A percentile compares a stretch with the other conserved stretches of the same genome.
phyloP scores from a whole-genome alignment of 2,888 invertebrate genomes.

The Platypus cylindrus region DNA sequence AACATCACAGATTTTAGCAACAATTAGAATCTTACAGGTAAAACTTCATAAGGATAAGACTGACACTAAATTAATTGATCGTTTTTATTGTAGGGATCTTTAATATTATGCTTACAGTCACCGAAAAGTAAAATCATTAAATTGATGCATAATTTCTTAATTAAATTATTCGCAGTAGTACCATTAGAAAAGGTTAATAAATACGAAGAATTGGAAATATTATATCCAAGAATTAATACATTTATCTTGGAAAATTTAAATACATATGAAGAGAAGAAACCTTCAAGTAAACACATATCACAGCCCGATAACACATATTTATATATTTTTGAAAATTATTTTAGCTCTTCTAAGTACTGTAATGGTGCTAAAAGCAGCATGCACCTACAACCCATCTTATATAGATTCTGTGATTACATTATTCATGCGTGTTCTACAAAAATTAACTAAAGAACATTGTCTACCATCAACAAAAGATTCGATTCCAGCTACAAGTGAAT shows the following conservation, averaged over 20 bases:
- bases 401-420: slow-evolving; percentile 83
- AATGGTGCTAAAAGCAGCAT: slow-evolving; percentile 94
- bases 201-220: slow-evolving; percentile 76
- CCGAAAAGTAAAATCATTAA: slow-evolving; percentile 83
- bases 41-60: too few species aligned
- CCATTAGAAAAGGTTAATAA: slow-evolving; percentile 80
- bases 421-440: slow-evolving; percentile 82
- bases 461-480: slow-evolving; percentile 46
- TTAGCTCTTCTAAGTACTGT: slow-evolving; percentile 65
- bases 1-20: slow-evolving; percentile 69
- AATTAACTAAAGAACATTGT: slow-evolving; percentile 82
- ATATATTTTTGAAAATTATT: background rate
- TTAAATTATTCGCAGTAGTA: slow-evolving; percentile 78
- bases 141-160: slow-evolving; percentile 73
- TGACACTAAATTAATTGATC: too few species aligned
- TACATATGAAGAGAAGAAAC: slow-evolving; percentile 75
- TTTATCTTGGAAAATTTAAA: slow-evolving; percentile 48
- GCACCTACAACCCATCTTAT: slow-evolving; percentile 81
- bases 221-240: slow-evolving; percentile 71
- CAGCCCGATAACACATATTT: background rate
- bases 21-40: slow-evolving; percentile 71
- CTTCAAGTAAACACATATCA: slow-evolving; percentile 40
- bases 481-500: slow-evolving; percentile 48
- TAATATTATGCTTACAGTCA: slow-evolving; percentile 78
- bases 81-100: slow-evolving; percentile 52